These are phyloP conservation scores for Chrysogorgia sp. DNA, from an alignment of 92 coral and sea anemone genomes.

Conservation along the genomic window DNA sequence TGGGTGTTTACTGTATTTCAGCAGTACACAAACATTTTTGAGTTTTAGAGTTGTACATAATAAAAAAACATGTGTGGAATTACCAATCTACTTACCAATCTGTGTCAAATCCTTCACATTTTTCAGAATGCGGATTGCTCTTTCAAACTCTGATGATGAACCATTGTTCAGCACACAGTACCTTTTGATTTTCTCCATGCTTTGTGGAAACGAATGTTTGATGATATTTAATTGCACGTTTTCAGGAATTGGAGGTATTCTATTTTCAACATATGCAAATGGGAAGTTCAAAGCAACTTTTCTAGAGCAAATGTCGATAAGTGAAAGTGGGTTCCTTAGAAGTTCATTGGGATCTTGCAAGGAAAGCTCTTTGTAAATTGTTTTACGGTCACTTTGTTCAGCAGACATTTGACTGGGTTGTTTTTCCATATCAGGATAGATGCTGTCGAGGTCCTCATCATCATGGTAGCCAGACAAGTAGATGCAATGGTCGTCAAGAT, in stretches of 20 bases:
- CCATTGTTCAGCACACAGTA: slow-evolving; percentile 76
- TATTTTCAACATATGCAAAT: slow-evolving; percentile 86
- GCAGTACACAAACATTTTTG: too few species aligned
- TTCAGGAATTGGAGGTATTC: slow-evolving; percentile 90
- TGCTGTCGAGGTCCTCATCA: background rate
- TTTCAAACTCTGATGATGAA: slow-evolving; percentile 56
- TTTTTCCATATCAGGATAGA: background rate
- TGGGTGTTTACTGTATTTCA: too few species aligned
- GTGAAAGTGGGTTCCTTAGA: slow-evolving; percentile 44
- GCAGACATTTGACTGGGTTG: background rate
- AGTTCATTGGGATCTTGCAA: slow-evolving; percentile 7
- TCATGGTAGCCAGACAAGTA: background rate
- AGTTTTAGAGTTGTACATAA: background rate
- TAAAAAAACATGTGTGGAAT: background rate
- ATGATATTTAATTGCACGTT: slow-evolving; percentile 83
- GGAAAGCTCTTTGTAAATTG: slow-evolving; percentile 24
- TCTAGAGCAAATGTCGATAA: slow-evolving; percentile 73
- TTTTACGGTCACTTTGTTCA: slow-evolving; percentile 1
- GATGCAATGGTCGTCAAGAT: slow-evolving; percentile 6
- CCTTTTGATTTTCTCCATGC: slow-evolving; percentile 71
- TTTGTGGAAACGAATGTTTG: slow-evolving; percentile 78
- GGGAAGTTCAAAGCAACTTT: slow-evolving; percentile 81
- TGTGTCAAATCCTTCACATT: slow-evolving; percentile 77
- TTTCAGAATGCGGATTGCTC: slow-evolving; percentile 52
- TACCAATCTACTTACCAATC: slow-evolving; percentile 71